A percentile compares a stretch with the other conserved stretches of the same genome.
Evolutionary conservation across 2,797 vertebrate species (phyloP).

Genomic region (Ctenosaura bakeri): DNA sequence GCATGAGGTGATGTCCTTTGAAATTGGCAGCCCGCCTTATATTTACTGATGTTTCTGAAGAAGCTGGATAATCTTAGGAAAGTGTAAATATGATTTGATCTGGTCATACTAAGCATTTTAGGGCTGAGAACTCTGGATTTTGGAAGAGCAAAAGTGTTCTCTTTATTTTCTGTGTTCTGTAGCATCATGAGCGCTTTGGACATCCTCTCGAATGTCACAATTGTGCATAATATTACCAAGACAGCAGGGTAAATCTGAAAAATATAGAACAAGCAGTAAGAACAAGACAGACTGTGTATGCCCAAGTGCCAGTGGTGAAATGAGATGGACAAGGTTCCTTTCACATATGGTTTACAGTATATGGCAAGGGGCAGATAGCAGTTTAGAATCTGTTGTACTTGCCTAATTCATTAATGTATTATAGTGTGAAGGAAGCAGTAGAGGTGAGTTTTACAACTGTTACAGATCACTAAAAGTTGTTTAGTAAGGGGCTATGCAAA

Average conservation of each 20-base stretch:
- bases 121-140: background rate
- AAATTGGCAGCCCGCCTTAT: background rate
- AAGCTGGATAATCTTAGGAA: background rate
- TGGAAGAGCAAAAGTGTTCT: background rate
- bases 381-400: background rate
- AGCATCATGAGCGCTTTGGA: background rate
- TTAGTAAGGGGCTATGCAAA: background rate
- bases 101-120: background rate
- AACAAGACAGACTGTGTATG: background rate
- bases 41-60: background rate
- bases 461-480: background rate
- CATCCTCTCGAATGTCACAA: background rate
- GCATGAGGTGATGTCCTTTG: background rate
- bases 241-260: background rate
- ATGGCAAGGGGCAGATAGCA: background rate
- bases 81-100: background rate
- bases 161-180: slow-evolving; percentile 1
- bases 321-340: background rate
- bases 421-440: background rate
- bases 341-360: background rate
- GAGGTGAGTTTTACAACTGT: background rate
- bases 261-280: background rate
- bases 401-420: background rate
- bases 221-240: background rate
- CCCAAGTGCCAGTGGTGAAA: background rate